Evolutionary conservation across 2,797 vertebrate species (phyloP).

Genomic region (Allobates femoralis): DNA sequence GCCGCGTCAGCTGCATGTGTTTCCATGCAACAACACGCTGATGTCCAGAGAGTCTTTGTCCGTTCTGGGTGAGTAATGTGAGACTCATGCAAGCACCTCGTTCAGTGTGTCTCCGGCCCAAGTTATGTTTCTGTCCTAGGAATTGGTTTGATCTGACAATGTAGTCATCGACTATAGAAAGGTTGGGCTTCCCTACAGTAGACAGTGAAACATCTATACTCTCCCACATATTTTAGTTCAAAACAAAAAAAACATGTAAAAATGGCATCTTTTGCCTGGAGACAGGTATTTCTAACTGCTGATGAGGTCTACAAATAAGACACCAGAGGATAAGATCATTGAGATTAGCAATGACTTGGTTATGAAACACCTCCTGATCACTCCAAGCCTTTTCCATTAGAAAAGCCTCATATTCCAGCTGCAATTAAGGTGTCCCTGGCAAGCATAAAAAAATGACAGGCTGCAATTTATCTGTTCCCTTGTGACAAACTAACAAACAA

Average conservation of each 20-base stretch:
- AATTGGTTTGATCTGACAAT: too few species aligned
- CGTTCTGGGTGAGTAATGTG: too few species aligned
- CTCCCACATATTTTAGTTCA: too few species aligned
- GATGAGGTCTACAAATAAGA: neutral
- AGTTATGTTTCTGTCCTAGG: too few species aligned
- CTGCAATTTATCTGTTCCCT: slow-evolving; percentile 52
- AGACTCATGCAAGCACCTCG: too few species aligned
- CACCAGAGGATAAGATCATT: neutral
- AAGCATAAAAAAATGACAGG: slow-evolving; percentile 41
- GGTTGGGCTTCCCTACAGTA: too few species aligned
- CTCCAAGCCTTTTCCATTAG: neutral
- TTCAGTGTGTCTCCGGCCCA: too few species aligned
- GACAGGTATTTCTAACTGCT: neutral
- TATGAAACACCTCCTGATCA: slow-evolving; percentile 28
- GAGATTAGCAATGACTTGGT: slow-evolving; percentile 13
- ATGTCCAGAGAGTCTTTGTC: too few species aligned
- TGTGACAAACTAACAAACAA: slow-evolving; percentile 55
- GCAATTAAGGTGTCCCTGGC: slow-evolving; percentile 33
- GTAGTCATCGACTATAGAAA: too few species aligned
- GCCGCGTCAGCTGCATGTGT: too few species aligned
- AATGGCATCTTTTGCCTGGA: neutral
- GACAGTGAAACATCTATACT: neutral
- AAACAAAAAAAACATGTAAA: neutral
- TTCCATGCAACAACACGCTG: too few species aligned
- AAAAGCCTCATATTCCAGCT: neutral